A percentile compares a stretch with the other conserved stretches of the same genome.
Conservation (phyloP, 2,888 invertebrate genomes). For the Lycocerus yunnanus region DNA sequence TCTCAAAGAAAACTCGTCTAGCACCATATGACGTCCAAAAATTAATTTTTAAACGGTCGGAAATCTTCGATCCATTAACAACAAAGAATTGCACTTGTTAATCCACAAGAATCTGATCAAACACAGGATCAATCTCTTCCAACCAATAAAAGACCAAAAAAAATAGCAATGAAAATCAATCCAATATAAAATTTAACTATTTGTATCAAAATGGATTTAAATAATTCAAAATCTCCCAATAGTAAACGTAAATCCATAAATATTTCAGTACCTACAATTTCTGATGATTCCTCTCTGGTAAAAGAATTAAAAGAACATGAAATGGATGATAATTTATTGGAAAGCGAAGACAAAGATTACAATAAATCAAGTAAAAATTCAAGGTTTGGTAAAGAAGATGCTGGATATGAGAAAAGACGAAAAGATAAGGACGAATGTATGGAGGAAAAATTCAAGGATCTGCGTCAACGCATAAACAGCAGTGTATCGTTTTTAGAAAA, state of each 20-base stretch:
- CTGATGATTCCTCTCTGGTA: background rate
- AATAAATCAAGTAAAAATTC: conserved; percentile 29
- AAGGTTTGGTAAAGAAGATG: conserved; percentile 45
- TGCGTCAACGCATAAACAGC: conserved; percentile 43
- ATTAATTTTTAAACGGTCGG: too few relatives aligned
- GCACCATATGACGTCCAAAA: too few relatives aligned
- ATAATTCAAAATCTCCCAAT: background rate
- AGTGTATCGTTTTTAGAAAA: conserved; percentile 46
- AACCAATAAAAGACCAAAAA: too few relatives aligned
- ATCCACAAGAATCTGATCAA: too few relatives aligned
- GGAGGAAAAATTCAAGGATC: conserved; percentile 43
- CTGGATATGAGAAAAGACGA: conserved; percentile 44
- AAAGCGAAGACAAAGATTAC: background rate
- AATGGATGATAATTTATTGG: background rate
- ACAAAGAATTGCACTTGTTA: too few relatives aligned
- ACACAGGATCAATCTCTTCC: too few relatives aligned
- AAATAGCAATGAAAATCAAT: too few relatives aligned
- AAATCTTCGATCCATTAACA: too few relatives aligned
- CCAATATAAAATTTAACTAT: too few relatives aligned
- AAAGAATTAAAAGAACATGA: background rate
- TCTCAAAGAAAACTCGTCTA: too few relatives aligned
- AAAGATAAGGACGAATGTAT: conserved; percentile 43
- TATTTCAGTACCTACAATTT: background rate
- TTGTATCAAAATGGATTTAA: background rate
- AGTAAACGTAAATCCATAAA: conserved; percentile 1